Conservation (phyloP, 1,140 invertebrate genomes). For the Himalopsyche phryganea region DNA sequence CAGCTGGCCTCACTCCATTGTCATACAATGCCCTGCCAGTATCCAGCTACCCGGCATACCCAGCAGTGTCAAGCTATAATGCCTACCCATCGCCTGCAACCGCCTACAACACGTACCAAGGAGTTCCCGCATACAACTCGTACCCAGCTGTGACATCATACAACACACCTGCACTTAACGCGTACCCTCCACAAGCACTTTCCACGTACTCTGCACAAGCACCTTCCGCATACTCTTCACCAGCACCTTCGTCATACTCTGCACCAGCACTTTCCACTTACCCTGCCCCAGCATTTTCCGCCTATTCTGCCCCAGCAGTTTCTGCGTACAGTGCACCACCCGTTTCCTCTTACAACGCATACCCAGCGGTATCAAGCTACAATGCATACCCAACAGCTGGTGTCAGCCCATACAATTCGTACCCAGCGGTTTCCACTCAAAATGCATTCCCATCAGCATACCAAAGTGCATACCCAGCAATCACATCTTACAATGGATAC, state of each 20-base stretch:
- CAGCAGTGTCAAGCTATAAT: constrained; percentile 35
- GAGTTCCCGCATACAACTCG: neutral
- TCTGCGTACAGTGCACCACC: constrained; percentile 4
- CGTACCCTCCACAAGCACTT: neutral
- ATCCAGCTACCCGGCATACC: constrained; percentile 48
- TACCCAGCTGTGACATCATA: constrained; percentile 29
- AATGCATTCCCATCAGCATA: constrained; percentile 1
- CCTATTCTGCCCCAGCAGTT: constrained; percentile 27
- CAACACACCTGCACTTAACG: constrained; percentile 9
- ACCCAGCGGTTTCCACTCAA: constrained; percentile 7
- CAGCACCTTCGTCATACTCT: too few relatives aligned
- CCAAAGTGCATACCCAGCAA: constrained; percentile 6
- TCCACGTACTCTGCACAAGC: constrained; percentile 21
- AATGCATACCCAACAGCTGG: constrained; percentile 6
- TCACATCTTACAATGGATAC: constrained; percentile 16
- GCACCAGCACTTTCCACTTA: too few relatives aligned
- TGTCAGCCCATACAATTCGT: constrained; percentile 24
- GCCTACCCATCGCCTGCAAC: constrained; percentile 5
- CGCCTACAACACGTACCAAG: constrained; percentile 6
- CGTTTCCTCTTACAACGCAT: neutral
- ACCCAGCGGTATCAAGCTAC: constrained; percentile 14
- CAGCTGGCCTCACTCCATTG: constrained; percentile 44
- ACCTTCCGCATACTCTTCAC: constrained; percentile 6
- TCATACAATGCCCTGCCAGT: constrained; percentile 38
- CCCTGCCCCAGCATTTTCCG: too few relatives aligned